These are phyloP conservation scores for Drosophila algonquin DNA, from an alignment of 2,888 invertebrate genomes.

Conservation along the genomic window DNA sequence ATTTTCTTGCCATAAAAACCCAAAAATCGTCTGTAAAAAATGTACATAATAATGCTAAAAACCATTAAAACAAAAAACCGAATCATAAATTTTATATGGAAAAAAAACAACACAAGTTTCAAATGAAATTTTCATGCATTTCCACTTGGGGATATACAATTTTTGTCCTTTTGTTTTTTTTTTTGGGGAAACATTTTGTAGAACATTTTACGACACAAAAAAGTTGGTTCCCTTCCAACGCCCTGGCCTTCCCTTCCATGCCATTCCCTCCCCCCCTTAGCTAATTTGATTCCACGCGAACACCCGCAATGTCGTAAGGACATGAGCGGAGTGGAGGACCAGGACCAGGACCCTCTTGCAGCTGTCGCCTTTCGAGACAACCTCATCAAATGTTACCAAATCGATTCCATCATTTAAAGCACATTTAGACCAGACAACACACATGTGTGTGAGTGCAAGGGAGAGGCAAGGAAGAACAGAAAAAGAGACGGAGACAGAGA, in stretches of 20 bases:
- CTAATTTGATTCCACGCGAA: constrained; percentile 41
- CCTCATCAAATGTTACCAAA: constrained; percentile 53
- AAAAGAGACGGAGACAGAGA: background rate
- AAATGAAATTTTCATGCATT: constrained; percentile 31
- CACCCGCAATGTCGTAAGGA: constrained; percentile 21
- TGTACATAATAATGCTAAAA: constrained; percentile 4
- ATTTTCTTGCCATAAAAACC: background rate
- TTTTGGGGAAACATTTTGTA: constrained; percentile 26
- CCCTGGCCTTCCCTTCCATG: background rate
- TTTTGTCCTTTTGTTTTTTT: constrained; percentile 20
- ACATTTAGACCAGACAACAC: constrained; percentile 43
- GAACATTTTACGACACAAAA: constrained; percentile 35
- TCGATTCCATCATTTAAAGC: constrained; percentile 55
- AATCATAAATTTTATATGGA: constrained; percentile 31
- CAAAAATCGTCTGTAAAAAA: background rate
- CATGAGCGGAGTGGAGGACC: background rate
- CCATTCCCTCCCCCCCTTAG: background rate
- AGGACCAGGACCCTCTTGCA: constrained; percentile 22
- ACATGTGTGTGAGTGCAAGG: constrained; percentile 10
- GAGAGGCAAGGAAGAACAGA: constrained; percentile 1
- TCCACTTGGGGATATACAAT: constrained; percentile 33
- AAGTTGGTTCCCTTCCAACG: constrained; percentile 13
- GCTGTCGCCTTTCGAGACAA: constrained; percentile 38
- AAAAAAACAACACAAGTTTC: constrained; percentile 11
- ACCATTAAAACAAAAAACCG: constrained; percentile 8